Evolutionary conservation across 1,140 invertebrate genomes (phyloP).

Genomic region (Musca domestica): DNA sequence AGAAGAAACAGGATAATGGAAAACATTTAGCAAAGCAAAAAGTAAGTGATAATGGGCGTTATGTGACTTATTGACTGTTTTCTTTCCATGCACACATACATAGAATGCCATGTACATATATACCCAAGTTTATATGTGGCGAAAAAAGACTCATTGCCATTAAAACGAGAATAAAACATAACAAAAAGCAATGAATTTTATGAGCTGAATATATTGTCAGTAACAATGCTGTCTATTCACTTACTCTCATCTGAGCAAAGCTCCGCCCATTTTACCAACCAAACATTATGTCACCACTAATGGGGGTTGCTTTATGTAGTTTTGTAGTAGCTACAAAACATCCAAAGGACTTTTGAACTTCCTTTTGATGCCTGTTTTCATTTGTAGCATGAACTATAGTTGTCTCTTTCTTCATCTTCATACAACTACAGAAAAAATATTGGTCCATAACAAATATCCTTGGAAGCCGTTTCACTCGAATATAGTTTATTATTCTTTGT

Average conservation of each 20-base stretch:
- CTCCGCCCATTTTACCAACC: too few species aligned
- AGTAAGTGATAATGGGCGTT: slow-evolving; percentile 20
- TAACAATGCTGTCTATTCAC: too few species aligned
- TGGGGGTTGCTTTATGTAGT: slow-evolving; percentile 2
- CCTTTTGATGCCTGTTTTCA: neutral
- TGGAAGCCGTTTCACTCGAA: neutral
- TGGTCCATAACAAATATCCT: too few species aligned
- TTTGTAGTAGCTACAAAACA: slow-evolving; percentile 1
- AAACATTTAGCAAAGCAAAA: slow-evolving; percentile 7
- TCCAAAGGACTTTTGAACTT: neutral
- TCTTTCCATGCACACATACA: neutral
- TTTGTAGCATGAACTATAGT: neutral
- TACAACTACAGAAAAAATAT: too few species aligned
- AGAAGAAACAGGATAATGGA: neutral
- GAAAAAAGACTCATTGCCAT: too few species aligned
- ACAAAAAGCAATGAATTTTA: too few species aligned
- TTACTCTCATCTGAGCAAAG: too few species aligned
- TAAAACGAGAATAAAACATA: too few species aligned
- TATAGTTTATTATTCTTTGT: slow-evolving; percentile 11
- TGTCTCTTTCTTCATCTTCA: neutral
- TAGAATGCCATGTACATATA: too few species aligned
- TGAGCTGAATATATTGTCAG: too few species aligned
- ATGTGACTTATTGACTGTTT: slow-evolving; percentile 12
- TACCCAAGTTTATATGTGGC: too few species aligned
- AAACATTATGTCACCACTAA: too few species aligned